Conservation (phyloP, 2,797 vertebrate species). For the Platalea minor region DNA sequence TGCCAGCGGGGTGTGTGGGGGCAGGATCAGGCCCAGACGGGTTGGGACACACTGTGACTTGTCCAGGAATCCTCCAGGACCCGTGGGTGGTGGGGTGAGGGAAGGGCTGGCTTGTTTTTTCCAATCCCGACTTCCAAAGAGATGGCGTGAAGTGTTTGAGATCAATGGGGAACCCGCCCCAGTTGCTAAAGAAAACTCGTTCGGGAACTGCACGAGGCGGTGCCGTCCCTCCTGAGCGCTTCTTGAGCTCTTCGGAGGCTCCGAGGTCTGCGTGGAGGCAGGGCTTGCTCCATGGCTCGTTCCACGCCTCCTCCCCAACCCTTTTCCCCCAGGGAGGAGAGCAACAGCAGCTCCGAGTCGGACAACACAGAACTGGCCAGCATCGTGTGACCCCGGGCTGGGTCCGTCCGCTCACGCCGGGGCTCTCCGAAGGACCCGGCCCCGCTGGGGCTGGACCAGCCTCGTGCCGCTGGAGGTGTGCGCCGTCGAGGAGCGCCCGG, state of each 20-base stretch:
- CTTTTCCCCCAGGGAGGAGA: slow-evolving; percentile 59
- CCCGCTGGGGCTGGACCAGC: neutral
- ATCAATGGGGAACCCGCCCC: neutral
- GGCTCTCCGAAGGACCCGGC: neutral
- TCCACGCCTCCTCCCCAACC: neutral
- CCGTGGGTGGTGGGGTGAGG: neutral
- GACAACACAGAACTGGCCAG: slow-evolving; percentile 84
- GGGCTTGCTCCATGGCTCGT: neutral
- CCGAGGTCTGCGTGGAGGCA: neutral
- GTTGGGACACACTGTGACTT: neutral
- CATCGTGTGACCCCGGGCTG: slow-evolving; percentile 49
- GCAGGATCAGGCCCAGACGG: neutral
- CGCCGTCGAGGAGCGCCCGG: neutral
- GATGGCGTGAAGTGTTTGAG: neutral
- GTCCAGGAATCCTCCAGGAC: neutral
- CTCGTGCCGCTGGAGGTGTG: neutral
- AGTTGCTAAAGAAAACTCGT: neutral
- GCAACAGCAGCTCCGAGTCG: slow-evolving; percentile 82
- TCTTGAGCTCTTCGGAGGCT: neutral
- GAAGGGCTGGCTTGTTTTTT: neutral
- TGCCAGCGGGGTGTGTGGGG: neutral
- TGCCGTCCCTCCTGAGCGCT: neutral
- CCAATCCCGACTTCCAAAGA: neutral
- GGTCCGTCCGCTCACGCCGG: neutral
- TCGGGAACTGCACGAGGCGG: fast-evolving